Evolutionary conservation across 2,888 invertebrate species (phyloP).

Genomic region (Exephanes ischioxanthus): DNA sequence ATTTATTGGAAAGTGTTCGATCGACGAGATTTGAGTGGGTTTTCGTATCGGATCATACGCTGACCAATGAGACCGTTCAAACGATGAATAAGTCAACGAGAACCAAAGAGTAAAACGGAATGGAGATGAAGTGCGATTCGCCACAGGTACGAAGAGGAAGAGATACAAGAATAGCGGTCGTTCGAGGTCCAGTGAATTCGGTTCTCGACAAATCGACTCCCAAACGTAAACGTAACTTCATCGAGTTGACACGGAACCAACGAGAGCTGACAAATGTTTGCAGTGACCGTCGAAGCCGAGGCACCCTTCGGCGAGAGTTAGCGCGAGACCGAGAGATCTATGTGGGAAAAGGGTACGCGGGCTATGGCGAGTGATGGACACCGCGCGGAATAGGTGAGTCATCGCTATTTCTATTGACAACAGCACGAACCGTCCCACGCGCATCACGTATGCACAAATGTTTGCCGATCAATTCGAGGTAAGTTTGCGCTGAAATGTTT

Average conservation of each 20-base stretch:
- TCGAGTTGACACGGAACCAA: constrained; percentile 39
- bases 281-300: constrained; percentile 36
- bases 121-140: constrained; percentile 18
- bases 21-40: background rate
- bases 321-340: constrained; percentile 28
- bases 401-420: background rate
- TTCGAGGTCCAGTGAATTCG: constrained; percentile 34
- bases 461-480: background rate
- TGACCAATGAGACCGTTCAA: constrained; percentile 3
- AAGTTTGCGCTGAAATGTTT: constrained; percentile 12
- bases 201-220: constrained; percentile 42
- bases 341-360: background rate
- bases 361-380: background rate
- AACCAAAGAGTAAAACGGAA: constrained; percentile 4
- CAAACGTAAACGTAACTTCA: constrained; percentile 45
- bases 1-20: background rate
- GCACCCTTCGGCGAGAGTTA: constrained; percentile 22
- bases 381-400: background rate
- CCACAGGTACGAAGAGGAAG: constrained; percentile 16
- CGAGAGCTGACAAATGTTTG: constrained; percentile 52
- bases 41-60: background rate
- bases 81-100: background rate
- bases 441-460: background rate
- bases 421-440: background rate
- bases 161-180: constrained; percentile 36